A percentile compares a stretch with the other conserved stretches of the same genome.
Evolutionary conservation across 2,888 invertebrate species (phyloP).

Genomic region (Drosophila prolongata): DNA sequence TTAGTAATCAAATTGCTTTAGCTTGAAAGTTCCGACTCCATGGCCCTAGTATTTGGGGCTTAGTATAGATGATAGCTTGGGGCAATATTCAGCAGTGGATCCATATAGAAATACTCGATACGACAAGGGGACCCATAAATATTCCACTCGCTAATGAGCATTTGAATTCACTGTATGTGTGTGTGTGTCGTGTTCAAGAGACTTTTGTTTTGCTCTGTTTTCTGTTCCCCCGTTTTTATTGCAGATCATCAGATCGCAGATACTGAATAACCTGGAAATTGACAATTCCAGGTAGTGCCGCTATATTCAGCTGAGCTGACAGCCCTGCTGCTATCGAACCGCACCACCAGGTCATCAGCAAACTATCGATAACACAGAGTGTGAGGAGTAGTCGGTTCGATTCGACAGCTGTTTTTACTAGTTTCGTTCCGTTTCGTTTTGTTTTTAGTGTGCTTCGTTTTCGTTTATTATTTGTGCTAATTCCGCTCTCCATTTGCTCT

Average conservation of each 20-base stretch:
- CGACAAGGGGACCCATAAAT: slow-evolving; percentile 14
- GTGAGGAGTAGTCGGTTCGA: slow-evolving; percentile 2
- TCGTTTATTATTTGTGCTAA: slow-evolving; percentile 11
- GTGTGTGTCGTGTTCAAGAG: neutral
- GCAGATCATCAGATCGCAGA: slow-evolving; percentile 7
- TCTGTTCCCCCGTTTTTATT: slow-evolving; percentile 9
- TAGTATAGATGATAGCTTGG: neutral
- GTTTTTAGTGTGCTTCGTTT: slow-evolving; percentile 13
- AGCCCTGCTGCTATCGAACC: slow-evolving; percentile 7
- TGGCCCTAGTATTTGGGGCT: neutral
- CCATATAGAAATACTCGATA: slow-evolving; percentile 2
- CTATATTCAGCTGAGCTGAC: slow-evolving; percentile 8
- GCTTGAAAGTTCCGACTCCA: neutral
- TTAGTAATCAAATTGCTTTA: neutral
- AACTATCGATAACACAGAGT: slow-evolving; percentile 21
- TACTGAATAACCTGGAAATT: slow-evolving; percentile 1
- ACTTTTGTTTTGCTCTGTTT: slow-evolving; percentile 1
- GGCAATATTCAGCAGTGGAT: slow-evolving; percentile 3
- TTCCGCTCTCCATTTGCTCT: neutral
- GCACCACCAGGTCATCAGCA: neutral
- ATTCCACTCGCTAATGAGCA: slow-evolving; percentile 15
- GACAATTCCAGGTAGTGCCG: slow-evolving; percentile 6
- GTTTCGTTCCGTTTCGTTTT: slow-evolving; percentile 18
- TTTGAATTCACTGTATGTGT: neutral
- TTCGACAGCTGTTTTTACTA: slow-evolving; percentile 18